Evolutionary conservation across 2,113 vertebrate genomes (phyloP), one percentile per base, ranked within the genome.

Genomic region (Hippocampus zosterae): DNA sequence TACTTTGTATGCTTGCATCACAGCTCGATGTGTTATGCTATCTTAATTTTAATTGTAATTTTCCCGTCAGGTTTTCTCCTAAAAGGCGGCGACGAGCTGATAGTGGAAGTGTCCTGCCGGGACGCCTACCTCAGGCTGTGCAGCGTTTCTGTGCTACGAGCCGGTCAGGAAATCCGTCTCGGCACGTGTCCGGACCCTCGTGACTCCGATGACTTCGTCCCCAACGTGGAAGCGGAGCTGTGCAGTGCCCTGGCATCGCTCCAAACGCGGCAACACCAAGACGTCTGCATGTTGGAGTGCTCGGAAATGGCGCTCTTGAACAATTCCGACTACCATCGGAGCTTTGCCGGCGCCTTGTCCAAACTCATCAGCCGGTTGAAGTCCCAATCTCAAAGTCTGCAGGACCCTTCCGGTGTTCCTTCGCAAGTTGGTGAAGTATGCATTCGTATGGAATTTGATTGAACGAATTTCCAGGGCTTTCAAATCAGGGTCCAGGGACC

Each of bases 251-350:
- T 99, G 69, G 96, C 96, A 3, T 90, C 92, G 61, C 95, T 98
- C 72, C 95, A 97, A 75, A 96, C 95, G 0, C 91, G 88, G 40
- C 88, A 90, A 62, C 57, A 40, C 61, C 1, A 0, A 21, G 90
- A 88, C 55, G 71, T 74, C 0, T 97, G 95, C 76, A 84, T 93
- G 67, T 75, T 99, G 82, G 96, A 99, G 75, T 91, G 94, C 68
- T 92, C 93, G 4, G 97, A 98, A 89, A 93, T 98, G 73, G 94
- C 96, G 48, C 91, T 98, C 75, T 88, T 99, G 56, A 98, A 98
- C 85, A 94, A 98, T 12, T 3, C 60, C 0, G 79, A 81, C 0
- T 98, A 98, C 88, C 95, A 98, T 0, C 87, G 92, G 67, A 90
- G 91, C 81, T 98, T 98, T 71, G 89, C 84, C 85, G 81, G 27